These are phyloP conservation scores for Cygnus buccinator DNA, from an alignment of 2,113 vertebrate genomes.

Conservation along the genomic window DNA sequence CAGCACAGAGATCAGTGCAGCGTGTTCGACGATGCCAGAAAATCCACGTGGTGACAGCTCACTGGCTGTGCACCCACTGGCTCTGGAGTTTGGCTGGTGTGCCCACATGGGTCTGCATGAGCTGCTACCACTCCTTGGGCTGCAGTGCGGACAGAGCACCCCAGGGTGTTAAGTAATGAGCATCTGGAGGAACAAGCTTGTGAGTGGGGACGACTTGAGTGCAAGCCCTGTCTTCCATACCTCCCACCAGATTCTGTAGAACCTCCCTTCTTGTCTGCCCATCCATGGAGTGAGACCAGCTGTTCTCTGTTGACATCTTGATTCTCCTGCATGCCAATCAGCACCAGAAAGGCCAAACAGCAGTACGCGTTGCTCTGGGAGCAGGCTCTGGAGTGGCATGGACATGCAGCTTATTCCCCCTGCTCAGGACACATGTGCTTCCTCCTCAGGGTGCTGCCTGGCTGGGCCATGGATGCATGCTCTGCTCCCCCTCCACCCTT, in stretches of 20 bases:
- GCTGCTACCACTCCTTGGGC: background rate
- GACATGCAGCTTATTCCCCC: too few relatives aligned
- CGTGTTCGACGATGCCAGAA: accelerated
- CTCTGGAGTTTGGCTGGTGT: accelerated
- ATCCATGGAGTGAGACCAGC: accelerated
- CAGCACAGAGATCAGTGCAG: background rate
- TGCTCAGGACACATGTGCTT: background rate
- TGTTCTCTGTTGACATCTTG: background rate
- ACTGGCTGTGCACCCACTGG: background rate
- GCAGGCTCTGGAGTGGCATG: background rate
- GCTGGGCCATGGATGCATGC: background rate
- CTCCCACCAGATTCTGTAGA: background rate
- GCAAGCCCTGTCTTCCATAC: background rate
- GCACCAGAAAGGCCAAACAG: background rate
- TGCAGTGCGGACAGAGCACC: background rate
- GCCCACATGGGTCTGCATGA: background rate
- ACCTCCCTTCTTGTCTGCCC: background rate
- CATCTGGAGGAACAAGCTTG: accelerated
- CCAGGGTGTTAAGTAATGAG: accelerated
- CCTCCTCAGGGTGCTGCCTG: accelerated
- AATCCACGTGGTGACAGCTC: background rate
- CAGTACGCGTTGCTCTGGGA: background rate
- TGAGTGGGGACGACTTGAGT: background rate
- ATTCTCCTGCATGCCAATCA: background rate
- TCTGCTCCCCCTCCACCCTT: background rate